Evolutionary conservation across 2,113 vertebrate genomes (phyloP).

Genomic region (Cephalopterus ornatus): DNA sequence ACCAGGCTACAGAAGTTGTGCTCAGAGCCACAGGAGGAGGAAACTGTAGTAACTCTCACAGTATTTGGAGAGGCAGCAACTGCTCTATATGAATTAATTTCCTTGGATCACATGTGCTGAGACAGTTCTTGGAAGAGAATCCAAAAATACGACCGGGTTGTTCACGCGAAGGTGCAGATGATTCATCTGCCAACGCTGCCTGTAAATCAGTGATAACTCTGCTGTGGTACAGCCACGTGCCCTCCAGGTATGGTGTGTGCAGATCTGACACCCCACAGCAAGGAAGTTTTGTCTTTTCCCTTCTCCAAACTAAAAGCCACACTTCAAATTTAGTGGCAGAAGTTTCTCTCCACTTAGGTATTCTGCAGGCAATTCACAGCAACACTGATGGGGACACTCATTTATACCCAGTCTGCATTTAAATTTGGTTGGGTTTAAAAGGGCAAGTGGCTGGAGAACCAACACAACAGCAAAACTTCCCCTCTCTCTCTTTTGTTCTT

Average conservation of each 20-base stretch:
- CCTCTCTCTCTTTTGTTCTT: background rate
- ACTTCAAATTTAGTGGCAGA: background rate
- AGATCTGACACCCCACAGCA: background rate
- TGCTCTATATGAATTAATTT: background rate
- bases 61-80: background rate
- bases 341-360: background rate
- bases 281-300: background rate
- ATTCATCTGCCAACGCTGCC: background rate
- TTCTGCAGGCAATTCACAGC: background rate
- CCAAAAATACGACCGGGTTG: background rate
- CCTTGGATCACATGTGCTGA: background rate
- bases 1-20: background rate
- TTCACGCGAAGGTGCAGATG: background rate
- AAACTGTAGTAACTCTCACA: background rate
- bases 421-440: background rate
- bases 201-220: background rate
- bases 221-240: background rate
- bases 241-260: background rate
- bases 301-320: background rate
- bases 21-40: background rate
- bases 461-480: background rate
- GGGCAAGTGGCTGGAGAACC: fast-evolving
- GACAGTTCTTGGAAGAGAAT: background rate
- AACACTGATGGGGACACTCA: background rate
- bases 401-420: background rate